phyloP scores from a whole-genome alignment of 2,888 invertebrate genomes.

The Nomada fucata region DNA sequence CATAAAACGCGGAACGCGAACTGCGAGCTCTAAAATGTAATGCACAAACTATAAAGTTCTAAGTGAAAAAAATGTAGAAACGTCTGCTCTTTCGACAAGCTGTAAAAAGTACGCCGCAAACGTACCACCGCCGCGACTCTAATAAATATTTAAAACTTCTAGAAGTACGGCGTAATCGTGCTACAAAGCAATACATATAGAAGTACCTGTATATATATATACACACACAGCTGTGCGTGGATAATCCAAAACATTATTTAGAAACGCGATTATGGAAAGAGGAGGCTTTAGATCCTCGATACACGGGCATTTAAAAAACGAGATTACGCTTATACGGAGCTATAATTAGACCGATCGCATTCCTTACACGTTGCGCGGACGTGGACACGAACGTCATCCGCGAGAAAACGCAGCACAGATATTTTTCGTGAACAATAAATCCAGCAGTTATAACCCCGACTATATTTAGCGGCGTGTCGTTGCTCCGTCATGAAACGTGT shows the following conservation, averaged over 20 bases:
- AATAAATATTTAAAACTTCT: conserved; percentile 5
- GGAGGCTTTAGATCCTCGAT: not conserved
- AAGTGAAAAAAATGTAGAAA: not conserved
- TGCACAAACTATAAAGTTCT: not conserved
- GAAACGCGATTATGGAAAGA: too few relatives aligned
- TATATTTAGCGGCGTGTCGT: conserved; percentile 53
- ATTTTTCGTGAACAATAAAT: conserved; percentile 48
- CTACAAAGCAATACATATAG: not conserved
- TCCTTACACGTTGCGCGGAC: not conserved
- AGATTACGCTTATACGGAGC: not conserved
- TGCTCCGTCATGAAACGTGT: conserved; percentile 53
- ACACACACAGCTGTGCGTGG: not conserved
- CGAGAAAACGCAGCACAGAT: conserved; percentile 13
- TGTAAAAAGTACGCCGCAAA: not conserved
- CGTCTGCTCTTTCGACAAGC: too few relatives aligned
- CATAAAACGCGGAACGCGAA: not conserved
- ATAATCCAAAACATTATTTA: not conserved
- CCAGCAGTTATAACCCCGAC: conserved; percentile 19
- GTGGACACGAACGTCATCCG: conserved; percentile 4
- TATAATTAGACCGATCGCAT: conserved; percentile 34
- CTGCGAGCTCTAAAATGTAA: not conserved
- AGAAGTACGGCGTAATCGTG: not conserved
- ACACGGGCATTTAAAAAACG: not conserved
- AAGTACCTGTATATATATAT: not conserved
- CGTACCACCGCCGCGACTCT: not conserved